A percentile compares a stretch with the other conserved stretches of the same genome.
These are phyloP conservation scores for Centropyge bicolor DNA, from an alignment of 2,797 vertebrate genomes.

Conservation along the genomic window DNA sequence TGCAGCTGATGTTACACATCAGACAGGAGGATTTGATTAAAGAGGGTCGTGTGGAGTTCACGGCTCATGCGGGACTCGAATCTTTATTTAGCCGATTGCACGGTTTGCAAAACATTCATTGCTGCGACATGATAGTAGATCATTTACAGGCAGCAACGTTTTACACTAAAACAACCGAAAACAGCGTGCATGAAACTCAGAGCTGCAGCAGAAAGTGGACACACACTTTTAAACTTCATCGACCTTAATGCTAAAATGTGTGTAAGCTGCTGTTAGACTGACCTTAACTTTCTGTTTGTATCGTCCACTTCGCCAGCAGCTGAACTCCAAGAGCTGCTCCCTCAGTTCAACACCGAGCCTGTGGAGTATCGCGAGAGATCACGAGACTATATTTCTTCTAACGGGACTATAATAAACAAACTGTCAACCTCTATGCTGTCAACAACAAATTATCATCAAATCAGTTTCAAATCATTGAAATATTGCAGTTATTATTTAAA, in stretches of 20 bases:
- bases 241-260: neutral
- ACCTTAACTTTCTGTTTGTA: constrained; percentile 28
- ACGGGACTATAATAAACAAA: neutral
- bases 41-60: neutral
- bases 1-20: neutral
- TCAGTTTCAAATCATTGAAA: neutral
- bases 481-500: neutral
- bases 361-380: constrained; percentile 47
- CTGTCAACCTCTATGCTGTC: too few species aligned
- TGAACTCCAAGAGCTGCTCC: neutral
- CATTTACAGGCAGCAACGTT: neutral
- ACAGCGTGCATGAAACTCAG: neutral
- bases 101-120: neutral
- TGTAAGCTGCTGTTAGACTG: constrained; percentile 11
- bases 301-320: neutral
- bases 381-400: constrained; percentile 7
- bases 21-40: neutral
- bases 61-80: neutral
- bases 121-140: too few species aligned
- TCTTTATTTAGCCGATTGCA: neutral
- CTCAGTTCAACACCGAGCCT: neutral
- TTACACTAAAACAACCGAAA: neutral
- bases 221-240: neutral
- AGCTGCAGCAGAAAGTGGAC: neutral
- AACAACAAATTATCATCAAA: neutral